Percentiles rank a stretch among this genome's conserved stretches.
phyloP scores from a whole-genome alignment of 2,797 vertebrate species.

The Lutjanus campechanus region DNA sequence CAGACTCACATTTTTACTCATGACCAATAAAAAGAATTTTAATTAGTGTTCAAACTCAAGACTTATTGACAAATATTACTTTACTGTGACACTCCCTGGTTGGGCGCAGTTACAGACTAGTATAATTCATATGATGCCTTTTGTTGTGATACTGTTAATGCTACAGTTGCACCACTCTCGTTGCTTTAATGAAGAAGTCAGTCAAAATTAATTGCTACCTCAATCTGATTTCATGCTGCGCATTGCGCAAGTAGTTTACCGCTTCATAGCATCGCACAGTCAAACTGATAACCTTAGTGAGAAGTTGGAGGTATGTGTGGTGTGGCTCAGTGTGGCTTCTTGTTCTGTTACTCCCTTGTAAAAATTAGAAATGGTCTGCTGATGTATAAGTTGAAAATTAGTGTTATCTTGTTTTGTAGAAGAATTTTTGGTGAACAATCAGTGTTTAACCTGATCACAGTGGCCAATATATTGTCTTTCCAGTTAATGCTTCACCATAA shows the following conservation, averaged over 20 bases:
- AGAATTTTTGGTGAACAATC: not conserved
- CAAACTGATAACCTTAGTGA: not conserved
- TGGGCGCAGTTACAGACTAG: not conserved
- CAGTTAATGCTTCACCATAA: not conserved
- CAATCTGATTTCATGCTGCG: not conserved
- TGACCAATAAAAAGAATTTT: not conserved
- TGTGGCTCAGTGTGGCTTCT: not conserved
- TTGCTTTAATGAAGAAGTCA: not conserved
- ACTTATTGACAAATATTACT: slow-evolving; percentile 11
- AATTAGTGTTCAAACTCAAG: not conserved
- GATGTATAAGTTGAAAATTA: not conserved
- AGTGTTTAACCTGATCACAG: not conserved
- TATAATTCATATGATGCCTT: not conserved
- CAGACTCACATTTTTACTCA: not conserved
- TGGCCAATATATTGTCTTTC: not conserved
- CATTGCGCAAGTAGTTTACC: not conserved
- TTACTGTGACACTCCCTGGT: not conserved
- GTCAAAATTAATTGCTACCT: not conserved
- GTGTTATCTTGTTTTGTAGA: not conserved
- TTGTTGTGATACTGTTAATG: not conserved
- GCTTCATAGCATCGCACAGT: not conserved
- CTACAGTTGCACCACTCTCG: not conserved
- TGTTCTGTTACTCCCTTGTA: not conserved
- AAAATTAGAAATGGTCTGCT: not conserved
- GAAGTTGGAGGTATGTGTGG: not conserved